Conservation (phyloP, 2,888 invertebrate species). For the Fissipunctia ypsillon region DNA sequence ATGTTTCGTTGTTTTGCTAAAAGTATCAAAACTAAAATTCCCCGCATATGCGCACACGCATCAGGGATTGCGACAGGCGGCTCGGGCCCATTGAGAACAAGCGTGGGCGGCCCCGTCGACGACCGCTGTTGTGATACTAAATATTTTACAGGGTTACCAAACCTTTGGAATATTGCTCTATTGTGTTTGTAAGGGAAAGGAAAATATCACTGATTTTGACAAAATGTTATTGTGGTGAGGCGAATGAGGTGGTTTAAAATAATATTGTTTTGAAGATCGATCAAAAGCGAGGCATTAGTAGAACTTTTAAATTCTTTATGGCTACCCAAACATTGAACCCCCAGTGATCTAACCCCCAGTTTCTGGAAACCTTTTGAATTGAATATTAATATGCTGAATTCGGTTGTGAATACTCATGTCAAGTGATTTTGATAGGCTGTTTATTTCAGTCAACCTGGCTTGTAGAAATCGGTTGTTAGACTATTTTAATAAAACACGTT, state of each 20-base stretch:
- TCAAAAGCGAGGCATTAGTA: background rate
- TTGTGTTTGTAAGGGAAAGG: slow-evolving; percentile 36
- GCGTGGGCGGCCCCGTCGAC: slow-evolving; percentile 69
- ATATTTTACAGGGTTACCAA: slow-evolving; percentile 66
- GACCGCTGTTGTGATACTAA: slow-evolving; percentile 69
- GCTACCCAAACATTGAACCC: background rate
- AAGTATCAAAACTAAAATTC: slow-evolving; percentile 67
- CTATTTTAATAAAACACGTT: background rate
- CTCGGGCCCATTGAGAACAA: slow-evolving; percentile 70
- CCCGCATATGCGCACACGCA: slow-evolving; percentile 56
- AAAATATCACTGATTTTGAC: slow-evolving; percentile 38
- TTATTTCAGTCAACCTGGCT: background rate
- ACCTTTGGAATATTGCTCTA: slow-evolving; percentile 40
- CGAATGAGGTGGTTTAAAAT: background rate
- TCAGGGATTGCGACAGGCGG: slow-evolving; percentile 70
- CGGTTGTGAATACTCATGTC: background rate
- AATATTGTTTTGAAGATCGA: slow-evolving; percentile 18
- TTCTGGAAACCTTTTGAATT: background rate
- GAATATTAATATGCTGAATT: background rate
- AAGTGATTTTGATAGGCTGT: background rate
- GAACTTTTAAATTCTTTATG: background rate
- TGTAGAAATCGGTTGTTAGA: background rate
- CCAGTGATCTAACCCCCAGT: no score
- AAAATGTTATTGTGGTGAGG: slow-evolving; percentile 4
- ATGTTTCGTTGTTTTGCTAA: slow-evolving; percentile 29